A percentile compares a stretch with the other conserved stretches of the same genome.
Conservation (phyloP, 2,113 vertebrate genomes). For the Cavia porcellus region DNA sequence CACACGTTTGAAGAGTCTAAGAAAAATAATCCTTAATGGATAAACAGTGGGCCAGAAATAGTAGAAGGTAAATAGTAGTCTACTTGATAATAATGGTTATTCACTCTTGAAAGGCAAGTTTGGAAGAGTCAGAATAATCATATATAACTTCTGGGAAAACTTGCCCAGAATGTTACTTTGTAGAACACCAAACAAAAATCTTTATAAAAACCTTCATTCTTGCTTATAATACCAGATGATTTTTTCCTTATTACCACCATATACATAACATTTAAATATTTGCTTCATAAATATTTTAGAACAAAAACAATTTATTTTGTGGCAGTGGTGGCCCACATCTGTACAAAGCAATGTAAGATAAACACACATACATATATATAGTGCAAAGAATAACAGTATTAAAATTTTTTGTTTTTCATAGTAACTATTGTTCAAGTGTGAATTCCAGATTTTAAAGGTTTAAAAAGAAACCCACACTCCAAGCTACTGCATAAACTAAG, state of each 20-base stretch:
- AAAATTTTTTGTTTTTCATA: conserved; percentile 86
- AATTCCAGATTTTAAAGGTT: conserved; percentile 77
- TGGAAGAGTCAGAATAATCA: conserved; percentile 76
- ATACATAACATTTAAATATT: conserved; percentile 89
- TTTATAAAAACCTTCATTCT: conserved; percentile 85
- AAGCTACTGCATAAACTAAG: conserved; percentile 76
- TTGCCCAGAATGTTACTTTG: conserved; percentile 73
- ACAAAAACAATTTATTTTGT: conserved; percentile 83
- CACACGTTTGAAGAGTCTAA: conserved; percentile 65
- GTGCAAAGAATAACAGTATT: conserved; percentile 90
- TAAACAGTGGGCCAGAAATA: conserved; percentile 60
- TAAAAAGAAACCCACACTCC: conserved; percentile 80
- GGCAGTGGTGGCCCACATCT: conserved; percentile 86
- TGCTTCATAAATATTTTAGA: conserved; percentile 88
- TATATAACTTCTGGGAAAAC: conserved; percentile 74
- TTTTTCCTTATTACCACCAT: conserved; percentile 86
- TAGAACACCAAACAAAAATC: conserved; percentile 73
- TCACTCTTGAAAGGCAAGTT: conserved; percentile 73
- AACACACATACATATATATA: conserved; percentile 76
- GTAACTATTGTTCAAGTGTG: conserved; percentile 86
- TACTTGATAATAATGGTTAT: conserved; percentile 64
- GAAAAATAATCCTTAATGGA: conserved; percentile 68
- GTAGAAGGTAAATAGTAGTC: conserved; percentile 57
- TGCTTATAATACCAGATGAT: conserved; percentile 85
- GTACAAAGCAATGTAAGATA: conserved; percentile 89